These are phyloP conservation scores for Microhierax caerulescens DNA, from an alignment of 2,797 vertebrate genomes.

Conservation along the genomic window DNA sequence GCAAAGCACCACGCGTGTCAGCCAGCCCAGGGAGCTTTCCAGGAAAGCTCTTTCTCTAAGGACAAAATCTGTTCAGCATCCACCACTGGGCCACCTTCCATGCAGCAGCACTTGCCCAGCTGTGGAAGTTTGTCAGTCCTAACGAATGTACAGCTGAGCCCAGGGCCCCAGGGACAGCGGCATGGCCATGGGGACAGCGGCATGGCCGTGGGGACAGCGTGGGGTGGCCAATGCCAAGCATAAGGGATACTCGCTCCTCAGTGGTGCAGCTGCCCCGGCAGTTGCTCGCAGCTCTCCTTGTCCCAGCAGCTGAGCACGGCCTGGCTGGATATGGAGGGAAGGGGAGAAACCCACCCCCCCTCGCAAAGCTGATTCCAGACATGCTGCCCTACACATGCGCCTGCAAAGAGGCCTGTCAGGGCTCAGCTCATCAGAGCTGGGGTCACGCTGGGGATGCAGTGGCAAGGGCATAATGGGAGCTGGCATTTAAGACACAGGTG, in stretches of 20 bases:
- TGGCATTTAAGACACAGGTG: background rate
- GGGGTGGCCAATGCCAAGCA: background rate
- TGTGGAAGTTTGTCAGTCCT: background rate
- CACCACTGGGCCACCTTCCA: background rate
- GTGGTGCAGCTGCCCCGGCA: background rate
- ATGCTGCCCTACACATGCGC: background rate
- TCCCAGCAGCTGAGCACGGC: constrained; percentile 35
- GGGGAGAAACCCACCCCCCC: background rate
- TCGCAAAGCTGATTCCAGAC: constrained; percentile 33
- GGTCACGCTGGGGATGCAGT: background rate
- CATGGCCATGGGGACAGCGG: background rate
- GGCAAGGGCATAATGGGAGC: background rate
- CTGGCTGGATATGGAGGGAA: background rate
- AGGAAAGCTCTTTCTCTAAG: background rate
- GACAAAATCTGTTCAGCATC: background rate
- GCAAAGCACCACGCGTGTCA: background rate
- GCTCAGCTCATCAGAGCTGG: background rate
- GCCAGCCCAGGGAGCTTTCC: background rate
- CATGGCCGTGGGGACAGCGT: fast-evolving
- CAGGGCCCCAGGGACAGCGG: fast-evolving
- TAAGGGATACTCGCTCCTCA: background rate
- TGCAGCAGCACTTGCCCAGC: background rate
- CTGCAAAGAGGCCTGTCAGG: background rate
- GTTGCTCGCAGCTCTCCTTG: constrained; percentile 13
- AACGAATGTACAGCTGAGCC: fast-evolving